These are phyloP conservation scores for Pogonognathellus flavescens DNA, from an alignment of 1,140 invertebrate genomes.

Conservation along the genomic window DNA sequence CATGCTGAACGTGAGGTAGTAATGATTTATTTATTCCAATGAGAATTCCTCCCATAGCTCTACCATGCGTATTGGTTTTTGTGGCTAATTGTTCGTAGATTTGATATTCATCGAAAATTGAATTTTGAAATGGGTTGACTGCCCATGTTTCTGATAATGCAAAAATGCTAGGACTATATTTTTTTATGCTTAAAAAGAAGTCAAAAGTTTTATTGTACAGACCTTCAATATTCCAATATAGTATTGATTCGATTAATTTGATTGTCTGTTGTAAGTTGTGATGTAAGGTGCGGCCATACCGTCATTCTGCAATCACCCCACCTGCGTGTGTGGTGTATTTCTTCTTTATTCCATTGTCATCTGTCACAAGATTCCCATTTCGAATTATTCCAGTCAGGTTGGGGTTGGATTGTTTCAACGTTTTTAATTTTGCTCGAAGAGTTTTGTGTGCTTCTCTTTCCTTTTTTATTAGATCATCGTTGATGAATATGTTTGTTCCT, in stretches of 20 bases:
- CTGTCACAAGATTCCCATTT: no score
- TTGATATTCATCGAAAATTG: neutral
- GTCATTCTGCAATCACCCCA: no score
- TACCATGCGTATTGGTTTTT: neutral
- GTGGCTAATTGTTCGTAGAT: neutral
- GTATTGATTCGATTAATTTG: neutral
- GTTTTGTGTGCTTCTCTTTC: no score
- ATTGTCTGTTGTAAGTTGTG: neutral
- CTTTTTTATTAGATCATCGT: no score
- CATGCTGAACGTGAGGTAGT: neutral
- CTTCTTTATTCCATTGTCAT: no score
- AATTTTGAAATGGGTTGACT: neutral
- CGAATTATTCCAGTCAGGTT: no score
- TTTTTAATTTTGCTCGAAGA: no score
- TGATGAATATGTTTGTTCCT: no score
- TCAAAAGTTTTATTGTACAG: neutral
- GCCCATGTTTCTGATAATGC: neutral
- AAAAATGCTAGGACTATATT: neutral
- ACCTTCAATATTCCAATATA: neutral
- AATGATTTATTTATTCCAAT: neutral
- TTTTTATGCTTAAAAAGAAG: neutral
- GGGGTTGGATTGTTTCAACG: no score
- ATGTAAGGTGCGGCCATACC: neutral
- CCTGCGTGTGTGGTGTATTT: no score
- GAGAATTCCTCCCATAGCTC: neutral